Evolutionary conservation across 2,888 invertebrate genomes (phyloP).

Genomic region (Autographa gamma): DNA sequence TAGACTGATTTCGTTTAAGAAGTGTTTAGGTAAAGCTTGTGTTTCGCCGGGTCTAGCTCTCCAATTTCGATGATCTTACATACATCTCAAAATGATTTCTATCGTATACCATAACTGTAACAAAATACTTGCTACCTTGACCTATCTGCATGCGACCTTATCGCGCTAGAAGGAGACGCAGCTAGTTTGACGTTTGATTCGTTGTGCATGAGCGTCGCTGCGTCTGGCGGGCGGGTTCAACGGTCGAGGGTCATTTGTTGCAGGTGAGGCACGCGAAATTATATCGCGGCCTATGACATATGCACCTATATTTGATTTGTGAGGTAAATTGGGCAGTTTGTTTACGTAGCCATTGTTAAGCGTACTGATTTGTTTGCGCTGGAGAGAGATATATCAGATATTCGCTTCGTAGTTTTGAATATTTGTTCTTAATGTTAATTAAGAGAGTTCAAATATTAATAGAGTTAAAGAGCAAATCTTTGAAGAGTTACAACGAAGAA

Average conservation of each 20-base stretch:
- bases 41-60: too few relatives aligned
- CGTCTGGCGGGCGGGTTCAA: conserved; percentile 65
- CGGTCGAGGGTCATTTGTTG: conserved; percentile 64
- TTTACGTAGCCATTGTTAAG: background rate
- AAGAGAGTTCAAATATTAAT: too few relatives aligned
- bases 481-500: too few relatives aligned
- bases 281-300: conserved; percentile 27
- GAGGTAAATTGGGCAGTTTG: background rate
- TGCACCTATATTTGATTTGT: conserved; percentile 14
- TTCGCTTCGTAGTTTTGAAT: background rate
- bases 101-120: background rate
- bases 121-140: background rate
- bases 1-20: too few relatives aligned
- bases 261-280: conserved; percentile 62
- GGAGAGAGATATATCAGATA: background rate
- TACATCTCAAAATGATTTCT: background rate
- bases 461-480: too few relatives aligned
- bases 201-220: conserved; percentile 57
- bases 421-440: too few relatives aligned
- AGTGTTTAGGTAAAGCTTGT: too few relatives aligned
- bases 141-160: conserved; percentile 48
- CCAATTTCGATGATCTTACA: too few relatives aligned
- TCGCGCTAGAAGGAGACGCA: conserved; percentile 52
- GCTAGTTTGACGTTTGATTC: conserved; percentile 48
- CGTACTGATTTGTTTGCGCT: too few relatives aligned